Percentiles rank a stretch among this genome's conserved stretches.
Conservation (phyloP, 2,888 invertebrate species). For the Heliconius ismenius region DNA sequence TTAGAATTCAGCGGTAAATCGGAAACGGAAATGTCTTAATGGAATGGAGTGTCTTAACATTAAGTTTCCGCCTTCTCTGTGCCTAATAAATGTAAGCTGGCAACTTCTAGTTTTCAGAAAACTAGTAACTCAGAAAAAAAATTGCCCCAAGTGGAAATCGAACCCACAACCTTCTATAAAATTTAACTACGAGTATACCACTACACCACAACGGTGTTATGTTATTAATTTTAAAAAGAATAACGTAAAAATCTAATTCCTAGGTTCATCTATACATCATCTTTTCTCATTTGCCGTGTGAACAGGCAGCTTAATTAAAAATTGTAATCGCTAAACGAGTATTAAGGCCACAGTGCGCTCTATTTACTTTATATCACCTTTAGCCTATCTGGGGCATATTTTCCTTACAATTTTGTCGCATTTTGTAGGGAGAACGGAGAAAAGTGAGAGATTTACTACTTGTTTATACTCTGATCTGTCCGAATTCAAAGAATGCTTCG, state of each 20-base stretch:
- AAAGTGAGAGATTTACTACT: neutral
- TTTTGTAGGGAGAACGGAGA: neutral
- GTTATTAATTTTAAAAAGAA: neutral
- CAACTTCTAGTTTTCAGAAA: neutral
- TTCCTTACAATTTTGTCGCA: neutral
- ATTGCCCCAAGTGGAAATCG: neutral
- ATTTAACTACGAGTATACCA: neutral
- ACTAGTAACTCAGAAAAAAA: neutral
- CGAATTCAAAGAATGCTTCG: too few relatives aligned
- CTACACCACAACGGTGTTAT: neutral
- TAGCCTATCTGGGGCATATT: neutral
- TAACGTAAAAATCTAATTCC: neutral
- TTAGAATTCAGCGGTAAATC: too few relatives aligned
- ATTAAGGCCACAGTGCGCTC: slow-evolving; percentile 28
- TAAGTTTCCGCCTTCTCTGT: too few relatives aligned
- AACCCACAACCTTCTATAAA: neutral
- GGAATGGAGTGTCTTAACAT: too few relatives aligned
- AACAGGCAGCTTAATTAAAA: slow-evolving; percentile 40
- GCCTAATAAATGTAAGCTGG: too few relatives aligned
- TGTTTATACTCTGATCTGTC: too few relatives aligned
- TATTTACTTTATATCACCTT: slow-evolving; percentile 24
- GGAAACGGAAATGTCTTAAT: too few relatives aligned
- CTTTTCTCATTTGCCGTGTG: slow-evolving; percentile 39
- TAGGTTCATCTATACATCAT: neutral
- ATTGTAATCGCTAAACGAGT: slow-evolving; percentile 32